Evolutionary conservation across 1,140 invertebrate genomes (phyloP), one percentile per base, ranked within the genome.

Genomic region (Holcopasites calliopsidis): DNA sequence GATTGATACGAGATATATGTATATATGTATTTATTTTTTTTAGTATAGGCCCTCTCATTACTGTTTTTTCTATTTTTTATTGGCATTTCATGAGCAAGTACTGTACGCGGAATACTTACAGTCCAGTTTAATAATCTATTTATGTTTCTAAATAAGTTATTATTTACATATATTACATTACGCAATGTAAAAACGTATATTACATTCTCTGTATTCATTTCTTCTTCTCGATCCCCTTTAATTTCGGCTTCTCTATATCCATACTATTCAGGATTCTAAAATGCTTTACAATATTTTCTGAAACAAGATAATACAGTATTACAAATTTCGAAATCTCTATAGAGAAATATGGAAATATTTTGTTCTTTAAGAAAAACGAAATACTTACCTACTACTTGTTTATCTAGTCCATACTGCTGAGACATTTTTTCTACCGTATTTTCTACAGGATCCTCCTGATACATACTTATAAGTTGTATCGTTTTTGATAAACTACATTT

Each of bases 371-470:
- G 8, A 10, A 16, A 21, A 69, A 75, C 42, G 21, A 68, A 68
- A 76, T 77, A 88, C 92, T 90, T 90, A 92, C 94, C 91, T 75
- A 94, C 92, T 84, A 93, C 87, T 82, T 94, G 90, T 82, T 91
- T 88, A 72, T 94, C 93, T 40, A 97, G 73, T 85, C 94, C 94
- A 86, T 95, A 95, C 70, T 95, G 91, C 54, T 90, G 83, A 0
- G 96, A 94, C 87, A 97, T 94, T 86, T 90, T 91, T 28, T 91
- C 87, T 28, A 91, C 83, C 16, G 91, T 94, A 80, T 94, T 92
- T 52, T 90, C 90, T 49, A 90, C 85, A 0, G 94, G 93, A 83
- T 96, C 92, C 0, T 85, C 72, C 77, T 93, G 92, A 88, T 96
- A 92, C 35, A 94, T 90, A 0, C 89, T 88, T 33, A 97, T 93